phyloP scores from a whole-genome alignment of 1,140 invertebrate species.

The Panagrolaimus sp. region DNA sequence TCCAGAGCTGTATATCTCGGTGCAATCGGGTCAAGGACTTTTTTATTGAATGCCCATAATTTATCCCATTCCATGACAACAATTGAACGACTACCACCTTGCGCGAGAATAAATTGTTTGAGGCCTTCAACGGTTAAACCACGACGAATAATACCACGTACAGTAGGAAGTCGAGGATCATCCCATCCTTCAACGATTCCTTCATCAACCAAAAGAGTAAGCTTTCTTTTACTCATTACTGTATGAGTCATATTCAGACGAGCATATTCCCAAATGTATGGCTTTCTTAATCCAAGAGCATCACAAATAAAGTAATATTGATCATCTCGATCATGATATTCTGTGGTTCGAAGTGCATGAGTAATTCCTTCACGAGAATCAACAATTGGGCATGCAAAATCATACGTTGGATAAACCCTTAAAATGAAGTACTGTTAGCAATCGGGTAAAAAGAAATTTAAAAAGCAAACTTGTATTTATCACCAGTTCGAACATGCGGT shows the following conservation, averaged over 20 bases:
- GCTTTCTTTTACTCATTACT: constrained; percentile 86
- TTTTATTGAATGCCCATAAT: constrained; percentile 98
- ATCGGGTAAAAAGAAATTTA: constrained; percentile 5
- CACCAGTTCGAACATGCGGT: constrained; percentile 81
- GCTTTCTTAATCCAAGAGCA: constrained; percentile 76
- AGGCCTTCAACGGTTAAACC: constrained; percentile 95
- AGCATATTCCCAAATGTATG: constrained; percentile 90
- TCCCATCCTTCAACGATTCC: constrained; percentile 95
- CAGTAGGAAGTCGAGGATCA: constrained; percentile 96
- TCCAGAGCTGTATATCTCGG: constrained; percentile 83
- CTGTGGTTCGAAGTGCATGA: constrained; percentile 91
- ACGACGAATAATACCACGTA: constrained; percentile 84
- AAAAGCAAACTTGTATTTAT: constrained; percentile 80
- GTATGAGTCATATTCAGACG: constrained; percentile 94
- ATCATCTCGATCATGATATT: constrained; percentile 93
- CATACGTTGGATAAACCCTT: constrained; percentile 97
- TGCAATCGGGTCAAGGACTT: constrained; percentile 85
- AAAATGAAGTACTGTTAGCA: constrained; percentile 22
- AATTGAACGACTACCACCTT: constrained; percentile 91
- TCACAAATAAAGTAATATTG: constrained; percentile 88
- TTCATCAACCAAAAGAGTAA: constrained; percentile 85
- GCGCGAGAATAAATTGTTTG: constrained; percentile 95
- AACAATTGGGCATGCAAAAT: constrained; percentile 98
- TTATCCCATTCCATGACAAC: constrained; percentile 99
- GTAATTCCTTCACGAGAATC: constrained; percentile 94